phyloP scores from a whole-genome alignment of 2,797 vertebrate species.

The Tokudaia tokunoshimensis region DNA sequence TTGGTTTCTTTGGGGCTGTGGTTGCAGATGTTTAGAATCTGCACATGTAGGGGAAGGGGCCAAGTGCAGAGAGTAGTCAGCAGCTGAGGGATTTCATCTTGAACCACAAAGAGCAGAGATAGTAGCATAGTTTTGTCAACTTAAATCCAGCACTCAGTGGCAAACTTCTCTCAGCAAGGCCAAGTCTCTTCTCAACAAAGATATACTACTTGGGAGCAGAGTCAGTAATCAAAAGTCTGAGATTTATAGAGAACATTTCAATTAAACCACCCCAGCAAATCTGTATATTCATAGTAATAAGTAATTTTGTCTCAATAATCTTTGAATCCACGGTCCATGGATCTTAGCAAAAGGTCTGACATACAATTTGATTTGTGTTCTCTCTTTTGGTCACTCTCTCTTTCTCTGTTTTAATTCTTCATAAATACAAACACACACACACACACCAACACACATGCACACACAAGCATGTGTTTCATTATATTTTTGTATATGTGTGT shows the following conservation, averaged over 20 bases:
- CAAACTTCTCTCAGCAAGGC: background rate
- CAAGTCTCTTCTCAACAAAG: background rate
- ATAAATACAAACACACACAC: background rate
- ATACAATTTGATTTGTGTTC: background rate
- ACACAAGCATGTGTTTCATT: background rate
- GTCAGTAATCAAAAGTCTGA: background rate
- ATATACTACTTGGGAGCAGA: too few relatives aligned
- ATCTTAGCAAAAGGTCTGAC: background rate
- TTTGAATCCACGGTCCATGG: background rate
- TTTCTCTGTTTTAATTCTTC: background rate
- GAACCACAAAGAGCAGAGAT: background rate
- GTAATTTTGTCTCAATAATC: background rate
- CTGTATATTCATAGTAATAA: background rate
- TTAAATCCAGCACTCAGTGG: background rate
- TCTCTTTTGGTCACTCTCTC: background rate
- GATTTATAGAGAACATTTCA: background rate
- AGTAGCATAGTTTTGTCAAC: background rate
- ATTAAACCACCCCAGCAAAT: background rate
- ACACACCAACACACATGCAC: background rate
- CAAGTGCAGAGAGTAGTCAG: background rate
- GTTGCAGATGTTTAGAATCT: background rate
- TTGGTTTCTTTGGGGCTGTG: background rate
- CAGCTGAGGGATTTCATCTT: background rate
- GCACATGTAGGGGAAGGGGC: fast-evolving
- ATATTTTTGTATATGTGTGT: background rate